Base-by-base conservation (phyloP, 2,113 vertebrate genomes). In the Strigops habroptila region DNA sequence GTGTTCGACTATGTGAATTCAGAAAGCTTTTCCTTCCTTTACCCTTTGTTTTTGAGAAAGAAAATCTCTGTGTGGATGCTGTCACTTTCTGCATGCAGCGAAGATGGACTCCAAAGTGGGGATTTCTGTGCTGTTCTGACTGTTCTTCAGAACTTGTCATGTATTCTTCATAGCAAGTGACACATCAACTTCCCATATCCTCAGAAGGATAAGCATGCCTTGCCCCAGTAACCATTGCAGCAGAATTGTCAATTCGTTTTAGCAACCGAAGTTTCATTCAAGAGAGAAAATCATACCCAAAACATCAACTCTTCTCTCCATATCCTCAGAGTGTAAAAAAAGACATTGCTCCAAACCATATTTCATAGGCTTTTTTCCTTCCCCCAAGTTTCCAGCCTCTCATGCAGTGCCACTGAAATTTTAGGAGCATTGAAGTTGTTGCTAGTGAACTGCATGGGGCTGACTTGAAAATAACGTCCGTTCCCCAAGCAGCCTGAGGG, bases 341-440 rank as follows among this genome's bases (percentile, higher is more conserved):
- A 74, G 41, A n/a, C 33, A 37, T 55, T 81, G 55, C 39, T 93
- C 82, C 55, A 86, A 85, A 68, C 69, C 11, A 12, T 46, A 65
- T 73, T 70, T 69, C 60, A 39, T 28, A 55, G 31, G 28, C 15
- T 95, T 77, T 65, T 77, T 83, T 59, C n/a, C 73, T 37, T 57
- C n/a, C 23, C 25, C 64, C 4, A 8, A 37, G 74, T 43, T 83
- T 71, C 74, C 46, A 68, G 63, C 48, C 18, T 81, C 52, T 74
- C 86, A 89, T 33, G 86, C 68, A 59, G 90, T 46, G 91, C 69
- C 83, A 92, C 71, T 92, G 93, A 82, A 82, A 94, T 92, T 87
- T 86, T 53, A 83, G 67, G 65, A 95, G 48, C 77, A 77, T 88
- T 95, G 93, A 95, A 96, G 90, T 55, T 78, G 77, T 86, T 88